Conservation (phyloP, 2,113 vertebrate species). For the Rhombomys opimus region DNA sequence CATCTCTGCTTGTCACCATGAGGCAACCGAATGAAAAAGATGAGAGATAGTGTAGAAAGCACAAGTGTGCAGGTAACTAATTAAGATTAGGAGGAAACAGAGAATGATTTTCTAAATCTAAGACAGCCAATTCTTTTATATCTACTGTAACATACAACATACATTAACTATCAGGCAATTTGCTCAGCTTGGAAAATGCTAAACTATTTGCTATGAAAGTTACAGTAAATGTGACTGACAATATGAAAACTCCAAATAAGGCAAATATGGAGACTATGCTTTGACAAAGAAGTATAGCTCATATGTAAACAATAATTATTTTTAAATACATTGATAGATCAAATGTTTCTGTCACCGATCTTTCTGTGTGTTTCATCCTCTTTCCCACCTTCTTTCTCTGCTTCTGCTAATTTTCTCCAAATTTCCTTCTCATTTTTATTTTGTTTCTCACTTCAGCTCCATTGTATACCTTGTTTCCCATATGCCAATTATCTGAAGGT, state of each 20-base stretch:
- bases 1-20: conserved; percentile 33
- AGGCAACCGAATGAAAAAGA: conserved; percentile 53
- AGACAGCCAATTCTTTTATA: background rate
- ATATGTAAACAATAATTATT: background rate
- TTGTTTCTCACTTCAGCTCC: background rate
- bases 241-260: background rate
- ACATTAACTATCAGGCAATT: background rate
- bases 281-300: background rate
- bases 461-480: background rate
- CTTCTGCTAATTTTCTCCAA: background rate
- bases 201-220: background rate
- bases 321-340: background rate
- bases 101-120: conserved; percentile 27
- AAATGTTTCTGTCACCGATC: background rate
- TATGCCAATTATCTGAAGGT: background rate
- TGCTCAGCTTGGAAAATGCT: background rate
- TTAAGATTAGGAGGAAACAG: conserved; percentile 42
- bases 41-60: background rate
- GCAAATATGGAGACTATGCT: background rate
- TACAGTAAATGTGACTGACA: background rate
- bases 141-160: background rate
- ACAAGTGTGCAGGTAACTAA: background rate
- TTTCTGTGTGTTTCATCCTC: background rate
- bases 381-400: background rate
- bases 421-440: background rate